Conservation (phyloP, 2,113 vertebrate species). For the Stegostoma tigrinum region DNA sequence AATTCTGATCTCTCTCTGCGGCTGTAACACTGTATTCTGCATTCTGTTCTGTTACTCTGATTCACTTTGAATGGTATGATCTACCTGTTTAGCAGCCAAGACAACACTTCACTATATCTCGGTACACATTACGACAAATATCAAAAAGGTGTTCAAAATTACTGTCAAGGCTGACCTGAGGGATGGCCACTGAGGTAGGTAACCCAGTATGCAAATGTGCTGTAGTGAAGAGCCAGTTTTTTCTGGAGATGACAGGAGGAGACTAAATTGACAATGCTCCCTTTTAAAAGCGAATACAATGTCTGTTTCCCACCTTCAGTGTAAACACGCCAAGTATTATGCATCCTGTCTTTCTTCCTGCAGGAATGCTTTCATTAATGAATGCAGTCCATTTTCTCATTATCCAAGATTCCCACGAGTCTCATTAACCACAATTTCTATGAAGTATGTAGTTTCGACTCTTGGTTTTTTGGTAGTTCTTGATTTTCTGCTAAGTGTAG, state of each 20-base stretch:
- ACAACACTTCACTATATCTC: too few species aligned
- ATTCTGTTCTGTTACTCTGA: too few species aligned
- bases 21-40: too few species aligned
- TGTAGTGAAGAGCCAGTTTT: neutral
- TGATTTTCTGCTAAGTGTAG: conserved; percentile 84
- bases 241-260: neutral
- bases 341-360: too few species aligned
- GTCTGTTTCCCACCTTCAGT: neutral
- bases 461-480: conserved; percentile 74
- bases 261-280: neutral
- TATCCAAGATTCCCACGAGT: neutral
- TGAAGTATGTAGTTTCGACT: conserved; percentile 61
- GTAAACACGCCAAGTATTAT: neutral
- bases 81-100: too few species aligned
- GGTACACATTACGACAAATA: too few species aligned
- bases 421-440: conserved; percentile 39
- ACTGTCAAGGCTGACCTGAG: neutral
- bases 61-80: too few species aligned
- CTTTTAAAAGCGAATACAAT: neutral
- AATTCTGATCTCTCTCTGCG: too few species aligned
- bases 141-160: neutral
- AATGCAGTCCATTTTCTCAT: neutral
- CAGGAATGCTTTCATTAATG: neutral
- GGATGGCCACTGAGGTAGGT: neutral
- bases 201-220: neutral